Conservation (phyloP, 1,140 invertebrate species). For the Phocides pigmalion region DNA sequence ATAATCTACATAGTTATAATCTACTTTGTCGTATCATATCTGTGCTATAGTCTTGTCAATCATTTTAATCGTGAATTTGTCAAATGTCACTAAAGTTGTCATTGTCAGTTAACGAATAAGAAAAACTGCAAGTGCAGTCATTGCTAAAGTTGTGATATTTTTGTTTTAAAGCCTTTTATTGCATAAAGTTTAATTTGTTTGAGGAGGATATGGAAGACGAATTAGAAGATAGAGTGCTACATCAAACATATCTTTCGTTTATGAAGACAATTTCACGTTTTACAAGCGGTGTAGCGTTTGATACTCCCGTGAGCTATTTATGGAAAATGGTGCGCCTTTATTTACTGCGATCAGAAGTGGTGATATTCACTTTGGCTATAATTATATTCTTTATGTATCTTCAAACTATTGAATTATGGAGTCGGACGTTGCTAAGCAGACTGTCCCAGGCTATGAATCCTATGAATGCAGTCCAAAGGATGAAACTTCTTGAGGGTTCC, state of each 20-base stretch:
- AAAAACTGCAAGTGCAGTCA: constrained; percentile 12
- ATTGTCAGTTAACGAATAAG: not conserved
- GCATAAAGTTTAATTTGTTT: constrained; percentile 36
- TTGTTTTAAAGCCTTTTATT: constrained; percentile 43
- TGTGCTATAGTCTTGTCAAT: too few relatives aligned
- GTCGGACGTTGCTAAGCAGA: constrained; percentile 88
- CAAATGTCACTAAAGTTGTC: not conserved
- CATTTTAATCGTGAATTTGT: not conserved
- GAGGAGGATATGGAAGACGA: constrained; percentile 91
- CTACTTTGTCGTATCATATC: too few relatives aligned
- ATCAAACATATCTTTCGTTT: constrained; percentile 92
- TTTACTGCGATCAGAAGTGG: constrained; percentile 90
- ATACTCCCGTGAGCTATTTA: constrained; percentile 87
- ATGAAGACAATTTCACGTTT: constrained; percentile 92
- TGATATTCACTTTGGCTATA: constrained; percentile 87
- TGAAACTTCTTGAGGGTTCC: constrained; percentile 83
- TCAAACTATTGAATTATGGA: constrained; percentile 91
- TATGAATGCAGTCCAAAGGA: constrained; percentile 80
- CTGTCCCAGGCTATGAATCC: constrained; percentile 88
- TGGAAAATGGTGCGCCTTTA: constrained; percentile 90
- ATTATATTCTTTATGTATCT: constrained; percentile 90
- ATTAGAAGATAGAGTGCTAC: constrained; percentile 92
- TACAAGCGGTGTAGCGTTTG: constrained; percentile 88
- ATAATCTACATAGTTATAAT: too few relatives aligned
- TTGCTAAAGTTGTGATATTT: constrained; percentile 25